Conservation (phyloP, 2,797 vertebrate species). For the Pempheris klunzingeri region DNA sequence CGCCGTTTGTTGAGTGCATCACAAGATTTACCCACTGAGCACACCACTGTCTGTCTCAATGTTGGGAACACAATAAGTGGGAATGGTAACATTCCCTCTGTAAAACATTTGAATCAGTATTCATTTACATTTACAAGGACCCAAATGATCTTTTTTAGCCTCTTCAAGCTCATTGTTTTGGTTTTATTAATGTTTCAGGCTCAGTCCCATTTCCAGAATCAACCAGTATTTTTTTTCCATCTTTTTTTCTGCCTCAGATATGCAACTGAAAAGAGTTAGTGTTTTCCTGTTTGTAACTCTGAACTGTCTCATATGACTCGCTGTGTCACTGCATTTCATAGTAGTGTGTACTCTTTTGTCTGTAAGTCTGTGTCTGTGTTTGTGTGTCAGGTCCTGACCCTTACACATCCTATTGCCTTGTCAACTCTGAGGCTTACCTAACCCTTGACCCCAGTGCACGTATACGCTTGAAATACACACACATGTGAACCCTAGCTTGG, state of each 20-base stretch:
- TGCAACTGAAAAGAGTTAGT: not conserved
- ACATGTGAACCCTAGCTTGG: constrained; percentile 36
- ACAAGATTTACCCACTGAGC: not conserved
- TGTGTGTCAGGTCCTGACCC: constrained; percentile 55
- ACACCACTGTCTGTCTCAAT: no score
- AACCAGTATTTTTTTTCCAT: not conserved
- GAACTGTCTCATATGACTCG: constrained; percentile 1
- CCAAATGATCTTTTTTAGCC: no score
- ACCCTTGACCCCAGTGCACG: constrained; percentile 68
- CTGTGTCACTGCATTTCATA: constrained; percentile 24
- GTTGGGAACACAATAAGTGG: not conserved
- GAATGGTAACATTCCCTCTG: no score
- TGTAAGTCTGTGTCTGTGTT: constrained; percentile 15
- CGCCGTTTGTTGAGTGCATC: not conserved
- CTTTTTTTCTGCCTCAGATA: no score
- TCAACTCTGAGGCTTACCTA: constrained; percentile 74
- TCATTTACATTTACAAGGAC: no score
- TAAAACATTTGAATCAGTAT: not conserved
- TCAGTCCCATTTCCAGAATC: not conserved
- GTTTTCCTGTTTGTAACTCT: constrained; percentile 19
- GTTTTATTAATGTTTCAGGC: no score
- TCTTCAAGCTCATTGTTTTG: no score
- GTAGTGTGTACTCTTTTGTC: constrained; percentile 11
- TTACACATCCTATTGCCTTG: constrained; percentile 66
- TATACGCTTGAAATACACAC: constrained; percentile 37